Evolutionary conservation across 2,113 vertebrate species (phyloP), one percentile per base, ranked within the genome.

Genomic region (Indicator maculatus): DNA sequence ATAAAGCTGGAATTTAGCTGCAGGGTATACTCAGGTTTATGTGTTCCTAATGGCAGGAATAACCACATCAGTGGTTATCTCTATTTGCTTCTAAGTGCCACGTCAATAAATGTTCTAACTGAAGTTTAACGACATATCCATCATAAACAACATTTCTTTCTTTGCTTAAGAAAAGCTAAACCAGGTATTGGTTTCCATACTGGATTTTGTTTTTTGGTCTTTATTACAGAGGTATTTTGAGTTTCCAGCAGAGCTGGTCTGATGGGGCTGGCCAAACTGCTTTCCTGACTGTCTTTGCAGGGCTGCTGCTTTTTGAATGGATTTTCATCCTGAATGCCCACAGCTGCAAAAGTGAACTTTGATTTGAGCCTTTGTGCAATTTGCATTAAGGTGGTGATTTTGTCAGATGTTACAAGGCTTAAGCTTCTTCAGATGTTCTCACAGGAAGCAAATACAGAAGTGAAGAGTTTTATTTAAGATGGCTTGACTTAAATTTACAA

Each of bases 21-120:
- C 23, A 20, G 71, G 80, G 18, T 27, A 8, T 26, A 28, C 44
- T 15, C 7, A 6, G 64, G 27, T 70, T 52, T 64, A 27, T 55
- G 85, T 67, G 61, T 8, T 63, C 8, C 77, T 90, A 59, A 44
- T 66, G 60, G 24, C 8, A 33, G 39, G 45, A 66, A 28, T 50
- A 20, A 28, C 31, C 79, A 27, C 6, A 5, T 7, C 53, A 56
- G 14, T 7, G 13, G 13, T 45, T 59, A 16, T 10, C 83, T 70
- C 27, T 4, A 2, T 59, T 72, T 44, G 1, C 66, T 39, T 38
- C 2, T 28, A 31, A 75, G 69, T 6, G 36, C 26, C 0, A 0
- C 3, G 45, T 30, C 69, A 31, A 2, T 50, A 39, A 36, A 30
- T 6, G 27, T 11, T 55, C 33, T 8, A 78, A 19, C n/a, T 39